Percentiles rank a stretch among this genome's conserved stretches.
These are phyloP conservation scores for Acestrorhynchus altus DNA, from an alignment of 2,797 vertebrate genomes.

Conservation along the genomic window DNA sequence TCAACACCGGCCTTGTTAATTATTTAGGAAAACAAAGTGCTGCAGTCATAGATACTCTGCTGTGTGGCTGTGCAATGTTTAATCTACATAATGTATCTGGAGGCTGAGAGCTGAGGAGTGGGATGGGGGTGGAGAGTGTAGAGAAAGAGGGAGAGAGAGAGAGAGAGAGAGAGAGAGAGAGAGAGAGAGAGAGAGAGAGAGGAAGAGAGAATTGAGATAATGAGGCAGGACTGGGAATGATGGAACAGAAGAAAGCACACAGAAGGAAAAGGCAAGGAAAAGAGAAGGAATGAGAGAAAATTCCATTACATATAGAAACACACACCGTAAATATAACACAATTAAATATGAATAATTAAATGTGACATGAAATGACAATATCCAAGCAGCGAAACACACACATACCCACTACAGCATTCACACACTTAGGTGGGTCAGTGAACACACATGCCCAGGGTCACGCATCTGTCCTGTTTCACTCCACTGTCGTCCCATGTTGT, in stretches of 20 bases:
- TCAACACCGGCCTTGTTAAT: conserved; percentile 71
- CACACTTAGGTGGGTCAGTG: too few species aligned
- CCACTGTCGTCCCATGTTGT: too few species aligned
- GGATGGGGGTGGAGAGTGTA: conserved; percentile 18
- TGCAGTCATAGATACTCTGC: conserved; percentile 68
- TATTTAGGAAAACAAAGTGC: conserved; percentile 75
- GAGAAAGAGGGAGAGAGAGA: conserved; percentile 35
- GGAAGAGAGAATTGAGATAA: conserved; percentile 46
- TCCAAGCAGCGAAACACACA: too few species aligned
- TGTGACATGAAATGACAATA: too few species aligned
- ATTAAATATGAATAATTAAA: too few species aligned
- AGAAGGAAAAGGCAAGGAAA: conserved; percentile 14
- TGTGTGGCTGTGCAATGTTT: conserved; percentile 65
- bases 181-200: conserved; percentile 38
- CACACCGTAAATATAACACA: too few species aligned
- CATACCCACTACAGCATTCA: too few species aligned
- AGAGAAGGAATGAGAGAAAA: background rate
- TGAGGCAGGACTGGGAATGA: conserved; percentile 42
- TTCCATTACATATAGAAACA: too few species aligned
- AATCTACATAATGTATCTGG: conserved; percentile 73
- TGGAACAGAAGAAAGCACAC: conserved; percentile 41
- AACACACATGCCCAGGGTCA: too few species aligned
- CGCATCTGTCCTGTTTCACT: too few species aligned
- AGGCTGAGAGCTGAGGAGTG: conserved; percentile 47
- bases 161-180: conserved; percentile 46